Base-by-base conservation (phyloP, 2,888 invertebrate species). In the Coenonympha arcania region DNA sequence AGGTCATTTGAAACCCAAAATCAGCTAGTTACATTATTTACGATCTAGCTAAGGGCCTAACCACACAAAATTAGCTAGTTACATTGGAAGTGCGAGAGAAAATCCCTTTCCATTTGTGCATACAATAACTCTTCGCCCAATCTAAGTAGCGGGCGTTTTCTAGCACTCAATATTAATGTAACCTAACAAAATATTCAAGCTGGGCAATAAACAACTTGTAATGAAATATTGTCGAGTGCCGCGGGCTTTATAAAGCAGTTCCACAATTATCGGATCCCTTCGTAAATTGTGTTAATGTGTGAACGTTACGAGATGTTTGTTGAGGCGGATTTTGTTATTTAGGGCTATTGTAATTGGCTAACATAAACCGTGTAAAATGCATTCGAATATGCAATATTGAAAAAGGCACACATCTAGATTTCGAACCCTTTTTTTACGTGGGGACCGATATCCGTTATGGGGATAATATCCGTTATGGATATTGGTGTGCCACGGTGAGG, bases 231-330 rank as follows among this genome's bases (percentile, higher is more conserved):
- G 40, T 52, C 48, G 13, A 52, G 18, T 16, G 50, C 54, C 56
- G 8, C 26, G 22, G 43, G 56, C 48, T 11, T 43, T 37, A 48
- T 40, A 50, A 37, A 46, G 42, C 43, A 40, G 44, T 51, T 54
- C 41, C 50, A 49, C 34, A 52, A 52, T 50, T 50, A 54, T 54
- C 50, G 45, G 44, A 48, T 54, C 51, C 54, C 47, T 52, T 54
- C 36, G 42, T 46, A 52, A 52, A 55, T 44, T 47, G 47, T 50
- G 16, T 56, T 52, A 52, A 50, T 48, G 48, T 48, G 42, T 51
- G 37, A 52, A 49, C 22, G 45, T 52, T 26, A 37, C 45, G 41
- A 34, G 34, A 33, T 52, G 40, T 48, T 48, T 40, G 43, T 40
- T 48, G 26, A 39, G 39, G 4, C 13, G 9, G 15, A 39, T 39